Evolutionary conservation across 2,888 invertebrate genomes (phyloP).

Genomic region (Plagodis pulveraria): DNA sequence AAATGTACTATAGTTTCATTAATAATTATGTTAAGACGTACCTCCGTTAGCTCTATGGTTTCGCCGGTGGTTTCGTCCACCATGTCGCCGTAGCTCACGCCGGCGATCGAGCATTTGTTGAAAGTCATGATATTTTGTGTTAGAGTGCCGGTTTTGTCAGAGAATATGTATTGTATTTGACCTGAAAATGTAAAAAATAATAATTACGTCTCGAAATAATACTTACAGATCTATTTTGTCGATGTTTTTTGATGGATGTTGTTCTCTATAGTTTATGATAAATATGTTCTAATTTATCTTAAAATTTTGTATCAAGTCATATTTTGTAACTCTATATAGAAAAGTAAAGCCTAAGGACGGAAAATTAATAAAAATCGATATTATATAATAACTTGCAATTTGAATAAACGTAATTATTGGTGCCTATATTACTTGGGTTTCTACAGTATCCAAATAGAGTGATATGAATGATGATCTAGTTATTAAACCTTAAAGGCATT

Average conservation of each 20-base stretch:
- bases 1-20: background rate
- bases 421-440: too few species aligned
- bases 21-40: conserved; percentile 66
- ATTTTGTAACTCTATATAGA: too few species aligned
- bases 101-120: conserved; percentile 98
- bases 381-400: too few species aligned
- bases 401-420: too few species aligned
- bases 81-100: conserved; percentile 95
- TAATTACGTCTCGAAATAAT: background rate
- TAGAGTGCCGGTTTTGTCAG: conserved; percentile 99
- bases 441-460: background rate
- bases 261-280: too few species aligned
- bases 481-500: background rate
- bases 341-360: too few species aligned
- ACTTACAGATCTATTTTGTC: background rate
- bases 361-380: too few species aligned
- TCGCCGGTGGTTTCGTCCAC: conserved; percentile 95
- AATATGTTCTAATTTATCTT: too few species aligned
- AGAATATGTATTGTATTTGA: conserved; percentile 99
- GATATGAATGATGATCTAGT: background rate
- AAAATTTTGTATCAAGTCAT: too few species aligned
- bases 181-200: conserved; percentile 73
- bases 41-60: conserved; percentile 93
- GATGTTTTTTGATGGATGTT: too few species aligned
- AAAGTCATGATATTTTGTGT: conserved; percentile 99